Percentiles rank a stretch among this genome's conserved stretches.
Conservation (phyloP, 2,888 invertebrate species). For the Phengaris alcon region DNA sequence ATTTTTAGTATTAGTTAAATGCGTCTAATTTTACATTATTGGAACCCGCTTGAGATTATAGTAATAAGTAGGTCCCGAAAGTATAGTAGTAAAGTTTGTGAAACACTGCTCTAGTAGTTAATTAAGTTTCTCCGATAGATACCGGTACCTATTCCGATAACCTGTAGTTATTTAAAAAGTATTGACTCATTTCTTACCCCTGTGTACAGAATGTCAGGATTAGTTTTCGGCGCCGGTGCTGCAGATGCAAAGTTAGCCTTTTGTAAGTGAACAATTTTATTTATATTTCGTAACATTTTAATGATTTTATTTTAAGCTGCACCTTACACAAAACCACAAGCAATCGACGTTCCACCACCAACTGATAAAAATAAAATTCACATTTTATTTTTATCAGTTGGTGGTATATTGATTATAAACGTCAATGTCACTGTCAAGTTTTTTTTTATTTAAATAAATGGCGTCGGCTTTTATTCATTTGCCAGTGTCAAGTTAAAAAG, state of each 20-base stretch:
- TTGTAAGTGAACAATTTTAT: conserved; percentile 54
- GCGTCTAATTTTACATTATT: too few relatives aligned
- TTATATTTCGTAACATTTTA: conserved; percentile 61
- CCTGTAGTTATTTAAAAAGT: neutral
- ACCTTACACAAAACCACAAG: neutral
- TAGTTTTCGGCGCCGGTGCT: conserved; percentile 82
- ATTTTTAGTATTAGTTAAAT: too few relatives aligned
- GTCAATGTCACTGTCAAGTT: neutral
- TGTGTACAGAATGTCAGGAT: conserved; percentile 87
- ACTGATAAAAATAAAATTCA: neutral
- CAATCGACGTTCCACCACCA: neutral
- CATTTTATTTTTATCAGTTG: neutral
- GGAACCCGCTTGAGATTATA: too few relatives aligned
- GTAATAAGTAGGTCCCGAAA: too few relatives aligned
- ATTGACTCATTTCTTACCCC: conserved; percentile 72
- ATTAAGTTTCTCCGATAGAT: too few relatives aligned
- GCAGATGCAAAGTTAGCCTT: conserved; percentile 77
- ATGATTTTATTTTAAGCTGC: neutral
- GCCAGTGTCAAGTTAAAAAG: too few relatives aligned
- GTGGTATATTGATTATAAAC: neutral
- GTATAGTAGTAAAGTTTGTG: too few relatives aligned
- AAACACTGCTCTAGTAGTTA: too few relatives aligned
- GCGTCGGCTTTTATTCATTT: too few relatives aligned
- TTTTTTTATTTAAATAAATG: too few relatives aligned
- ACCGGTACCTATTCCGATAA: neutral